These are phyloP conservation scores for Tragelaphus oryx DNA, from an alignment of 2,797 vertebrate genomes.

Conservation along the genomic window DNA sequence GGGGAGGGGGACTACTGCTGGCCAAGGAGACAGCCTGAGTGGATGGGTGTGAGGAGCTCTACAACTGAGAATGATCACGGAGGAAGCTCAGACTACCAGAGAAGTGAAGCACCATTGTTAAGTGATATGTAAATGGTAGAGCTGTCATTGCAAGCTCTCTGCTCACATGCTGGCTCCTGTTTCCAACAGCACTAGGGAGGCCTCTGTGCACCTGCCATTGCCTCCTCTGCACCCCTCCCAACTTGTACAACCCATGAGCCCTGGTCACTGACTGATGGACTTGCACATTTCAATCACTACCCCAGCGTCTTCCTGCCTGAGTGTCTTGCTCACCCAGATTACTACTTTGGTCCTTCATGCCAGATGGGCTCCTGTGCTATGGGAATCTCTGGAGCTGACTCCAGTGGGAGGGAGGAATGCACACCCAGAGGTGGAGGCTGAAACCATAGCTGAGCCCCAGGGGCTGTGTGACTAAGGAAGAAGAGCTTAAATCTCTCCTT, in stretches of 20 bases:
- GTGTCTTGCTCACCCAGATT: not conserved
- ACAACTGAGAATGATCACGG: not conserved
- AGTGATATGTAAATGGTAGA: not conserved
- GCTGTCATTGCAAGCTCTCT: not conserved
- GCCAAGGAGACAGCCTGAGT: not conserved
- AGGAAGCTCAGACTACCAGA: not conserved
- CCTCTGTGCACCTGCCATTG: not conserved
- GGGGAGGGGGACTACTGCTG: accelerated
- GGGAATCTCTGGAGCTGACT: not conserved
- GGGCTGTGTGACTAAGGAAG: not conserved
- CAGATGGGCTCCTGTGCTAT: not conserved
- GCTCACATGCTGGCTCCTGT: not conserved
- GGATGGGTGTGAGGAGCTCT: not conserved
- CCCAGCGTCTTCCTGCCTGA: not conserved
- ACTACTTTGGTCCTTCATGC: not conserved
- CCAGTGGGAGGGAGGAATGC: not conserved
- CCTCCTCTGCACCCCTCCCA: not conserved
- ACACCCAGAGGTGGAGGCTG: not conserved
- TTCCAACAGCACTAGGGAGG: not conserved
- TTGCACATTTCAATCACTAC: not conserved
- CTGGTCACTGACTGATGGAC: not conserved
- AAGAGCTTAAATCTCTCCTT: not conserved
- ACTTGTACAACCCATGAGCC: not conserved
- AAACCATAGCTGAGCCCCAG: not conserved
- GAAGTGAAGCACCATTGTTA: not conserved